A percentile compares a stretch with the other conserved stretches of the same genome.
Evolutionary conservation across 2,797 vertebrate genomes (phyloP).

Genomic region (Acomys russatus): DNA sequence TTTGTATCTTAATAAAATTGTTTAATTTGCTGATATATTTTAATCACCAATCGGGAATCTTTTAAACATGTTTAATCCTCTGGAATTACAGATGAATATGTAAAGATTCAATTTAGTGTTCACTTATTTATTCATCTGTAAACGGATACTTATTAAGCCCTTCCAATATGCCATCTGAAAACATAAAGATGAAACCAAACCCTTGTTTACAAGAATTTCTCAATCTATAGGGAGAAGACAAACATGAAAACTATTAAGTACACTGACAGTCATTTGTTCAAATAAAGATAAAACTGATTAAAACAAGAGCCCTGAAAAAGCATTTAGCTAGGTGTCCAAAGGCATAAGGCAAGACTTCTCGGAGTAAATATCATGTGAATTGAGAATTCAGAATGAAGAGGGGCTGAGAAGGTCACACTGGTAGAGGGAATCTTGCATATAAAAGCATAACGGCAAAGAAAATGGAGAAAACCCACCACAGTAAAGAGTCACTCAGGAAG

Average conservation of each 20-base stretch:
- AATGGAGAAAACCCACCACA: background rate
- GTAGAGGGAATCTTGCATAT: background rate
- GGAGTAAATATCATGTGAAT: background rate
- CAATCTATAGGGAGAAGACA: conserved; percentile 61
- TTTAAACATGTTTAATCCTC: conserved; percentile 54
- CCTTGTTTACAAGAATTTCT: conserved; percentile 51
- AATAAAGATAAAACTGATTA: conserved; percentile 40
- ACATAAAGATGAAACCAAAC: conserved; percentile 53
- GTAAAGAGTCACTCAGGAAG: background rate
- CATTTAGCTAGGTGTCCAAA: conserved; percentile 28
- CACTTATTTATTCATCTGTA: conserved; percentile 63
- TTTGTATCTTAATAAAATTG: conserved; percentile 46
- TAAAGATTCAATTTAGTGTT: conserved; percentile 62
- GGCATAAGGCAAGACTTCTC: conserved; percentile 7
- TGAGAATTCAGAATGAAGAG: conserved; percentile 20
- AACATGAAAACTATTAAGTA: conserved; percentile 61
- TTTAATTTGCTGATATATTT: conserved; percentile 68
- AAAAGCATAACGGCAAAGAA: conserved; percentile 29
- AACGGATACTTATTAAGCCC: conserved; percentile 24
- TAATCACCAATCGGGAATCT: conserved; percentile 68
- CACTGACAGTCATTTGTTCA: conserved; percentile 6
- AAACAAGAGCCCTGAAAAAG: conserved; percentile 43
- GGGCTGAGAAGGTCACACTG: background rate
- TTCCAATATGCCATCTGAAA: conserved; percentile 55
- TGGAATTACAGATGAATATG: conserved; percentile 45